Conservation (phyloP, 2,113 vertebrate genomes). For the Hystrix brachyura region DNA sequence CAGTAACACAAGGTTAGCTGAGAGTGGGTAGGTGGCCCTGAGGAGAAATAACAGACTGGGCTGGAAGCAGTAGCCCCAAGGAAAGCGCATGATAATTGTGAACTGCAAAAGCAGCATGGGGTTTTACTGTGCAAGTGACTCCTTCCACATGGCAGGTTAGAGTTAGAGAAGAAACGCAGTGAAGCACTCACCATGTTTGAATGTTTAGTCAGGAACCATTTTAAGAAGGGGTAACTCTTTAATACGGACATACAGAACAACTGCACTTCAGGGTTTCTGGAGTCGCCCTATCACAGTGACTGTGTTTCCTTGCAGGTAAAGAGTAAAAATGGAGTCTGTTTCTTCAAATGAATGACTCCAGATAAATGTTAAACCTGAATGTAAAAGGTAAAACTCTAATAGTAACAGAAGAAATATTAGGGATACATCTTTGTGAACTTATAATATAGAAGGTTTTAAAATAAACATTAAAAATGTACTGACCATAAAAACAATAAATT, state of each 20-base stretch:
- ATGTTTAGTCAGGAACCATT: neutral
- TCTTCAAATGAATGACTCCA: neutral
- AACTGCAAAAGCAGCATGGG: neutral
- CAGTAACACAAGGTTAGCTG: neutral
- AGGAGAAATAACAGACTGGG: neutral
- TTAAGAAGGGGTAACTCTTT: neutral
- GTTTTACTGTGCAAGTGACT: neutral
- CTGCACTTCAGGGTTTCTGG: neutral
- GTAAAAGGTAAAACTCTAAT: neutral
- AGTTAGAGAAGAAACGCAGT: neutral
- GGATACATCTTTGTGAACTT: neutral
- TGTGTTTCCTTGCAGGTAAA: neutral
- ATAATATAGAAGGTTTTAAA: neutral
- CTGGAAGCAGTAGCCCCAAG: neutral
- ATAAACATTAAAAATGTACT: neutral
- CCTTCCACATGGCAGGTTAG: neutral
- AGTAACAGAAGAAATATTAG: constrained; percentile 12
- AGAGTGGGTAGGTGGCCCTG: neutral
- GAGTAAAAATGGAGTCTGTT: neutral
- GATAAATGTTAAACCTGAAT: neutral
- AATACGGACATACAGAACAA: neutral
- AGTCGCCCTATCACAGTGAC: neutral
- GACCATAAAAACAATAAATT: neutral
- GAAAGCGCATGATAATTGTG: neutral
- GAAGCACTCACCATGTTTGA: neutral